Conservation (phyloP, 2,113 vertebrate species). For the Hippocampus comes region DNA sequence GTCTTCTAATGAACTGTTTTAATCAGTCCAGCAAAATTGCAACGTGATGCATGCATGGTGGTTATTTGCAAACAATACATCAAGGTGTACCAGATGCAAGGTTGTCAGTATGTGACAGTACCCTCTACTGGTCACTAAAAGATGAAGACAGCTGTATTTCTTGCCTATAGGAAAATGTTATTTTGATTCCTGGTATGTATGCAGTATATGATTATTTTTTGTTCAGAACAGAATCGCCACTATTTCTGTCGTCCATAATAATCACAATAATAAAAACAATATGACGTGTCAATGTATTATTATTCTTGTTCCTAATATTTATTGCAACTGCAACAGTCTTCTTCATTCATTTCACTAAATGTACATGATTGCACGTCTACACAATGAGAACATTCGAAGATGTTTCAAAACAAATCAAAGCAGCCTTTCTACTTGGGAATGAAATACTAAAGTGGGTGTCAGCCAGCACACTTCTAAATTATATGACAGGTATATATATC, state of each 20-base stretch:
- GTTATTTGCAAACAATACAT: neutral
- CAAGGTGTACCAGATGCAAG: neutral
- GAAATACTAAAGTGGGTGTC: neutral
- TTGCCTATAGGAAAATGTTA: neutral
- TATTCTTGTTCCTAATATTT: neutral
- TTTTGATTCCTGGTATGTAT: neutral
- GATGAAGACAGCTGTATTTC: neutral
- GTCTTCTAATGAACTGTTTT: neutral
- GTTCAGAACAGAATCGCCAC: neutral
- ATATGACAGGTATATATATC: neutral
- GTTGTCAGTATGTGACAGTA: slow-evolving; percentile 1
- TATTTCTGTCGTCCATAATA: neutral
- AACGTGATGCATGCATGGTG: neutral
- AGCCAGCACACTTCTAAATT: neutral
- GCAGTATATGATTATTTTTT: no score
- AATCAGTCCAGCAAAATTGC: neutral
- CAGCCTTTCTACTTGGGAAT: neutral
- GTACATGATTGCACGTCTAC: neutral
- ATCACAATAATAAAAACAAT: neutral
- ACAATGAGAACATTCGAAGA: neutral
- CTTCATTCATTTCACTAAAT: neutral
- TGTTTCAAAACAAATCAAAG: neutral
- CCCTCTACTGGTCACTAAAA: slow-evolving; percentile 3
- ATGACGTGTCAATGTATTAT: neutral
- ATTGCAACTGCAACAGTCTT: neutral